Evolutionary conservation across 2,888 invertebrate genomes (phyloP).

Genomic region (Drosophila diplacantha): DNA sequence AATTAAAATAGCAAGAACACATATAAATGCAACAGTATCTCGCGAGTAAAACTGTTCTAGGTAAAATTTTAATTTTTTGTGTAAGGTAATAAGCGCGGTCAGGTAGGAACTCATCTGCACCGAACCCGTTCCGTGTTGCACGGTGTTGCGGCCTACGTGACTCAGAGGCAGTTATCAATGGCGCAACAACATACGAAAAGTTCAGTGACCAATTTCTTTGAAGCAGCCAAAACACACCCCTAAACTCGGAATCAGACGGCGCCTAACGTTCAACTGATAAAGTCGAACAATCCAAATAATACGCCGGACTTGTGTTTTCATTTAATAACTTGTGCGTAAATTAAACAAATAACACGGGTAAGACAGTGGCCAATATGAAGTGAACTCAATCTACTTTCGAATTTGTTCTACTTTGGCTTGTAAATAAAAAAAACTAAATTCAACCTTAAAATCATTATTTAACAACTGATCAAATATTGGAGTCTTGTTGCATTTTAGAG

Average conservation of each 20-base stretch:
- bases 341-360: slow-evolving; percentile 18
- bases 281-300: slow-evolving; percentile 1
- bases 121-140: slow-evolving; percentile 52
- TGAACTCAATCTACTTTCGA: neutral
- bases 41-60: no score
- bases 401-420: neutral
- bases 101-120: slow-evolving; percentile 11
- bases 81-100: neutral
- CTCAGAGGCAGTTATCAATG: slow-evolving; percentile 71
- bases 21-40: no score
- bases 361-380: neutral
- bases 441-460: neutral
- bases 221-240: slow-evolving; percentile 48
- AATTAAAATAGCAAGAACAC: neutral
- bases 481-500: neutral
- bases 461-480: neutral
- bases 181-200: slow-evolving; percentile 59
- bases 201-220: slow-evolving; percentile 62
- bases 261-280: slow-evolving; percentile 44
- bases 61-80: neutral
- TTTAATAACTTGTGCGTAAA: slow-evolving; percentile 5
- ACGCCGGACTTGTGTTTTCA: neutral
- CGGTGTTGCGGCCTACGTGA: slow-evolving; percentile 69
- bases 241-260: slow-evolving; percentile 31
- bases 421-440: neutral